A percentile compares a stretch with the other conserved stretches of the same genome.
phyloP scores from a whole-genome alignment of 1,140 invertebrate species.

The Eubasilissa regina region DNA sequence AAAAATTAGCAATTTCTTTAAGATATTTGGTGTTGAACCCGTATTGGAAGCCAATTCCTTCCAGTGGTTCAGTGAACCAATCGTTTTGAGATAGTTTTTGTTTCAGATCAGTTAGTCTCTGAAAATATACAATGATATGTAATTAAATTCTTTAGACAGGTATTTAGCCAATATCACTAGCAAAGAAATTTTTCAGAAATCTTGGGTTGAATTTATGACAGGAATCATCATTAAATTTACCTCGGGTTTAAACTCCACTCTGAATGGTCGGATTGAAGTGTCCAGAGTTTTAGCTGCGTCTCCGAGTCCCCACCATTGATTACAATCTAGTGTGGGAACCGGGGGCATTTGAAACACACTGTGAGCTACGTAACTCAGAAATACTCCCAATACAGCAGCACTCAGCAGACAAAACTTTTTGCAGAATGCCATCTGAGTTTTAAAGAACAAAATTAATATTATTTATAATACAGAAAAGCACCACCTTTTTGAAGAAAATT shows the following conservation, averaged over 20 bases:
- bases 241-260: slow-evolving; percentile 70
- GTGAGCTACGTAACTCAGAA: background rate
- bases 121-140: too few relatives aligned
- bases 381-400: background rate
- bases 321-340: slow-evolving; percentile 63
- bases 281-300: slow-evolving; percentile 62
- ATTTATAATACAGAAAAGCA: too few relatives aligned
- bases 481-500: too few relatives aligned
- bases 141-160: too few relatives aligned
- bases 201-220: too few relatives aligned
- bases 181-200: too few relatives aligned
- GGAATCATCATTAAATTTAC: too few relatives aligned
- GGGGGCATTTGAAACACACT: slow-evolving; percentile 53
- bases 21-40: slow-evolving; percentile 84
- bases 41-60: slow-evolving; percentile 82
- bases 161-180: too few relatives aligned
- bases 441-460: too few relatives aligned
- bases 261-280: slow-evolving; percentile 68
- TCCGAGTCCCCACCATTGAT: slow-evolving; percentile 72
- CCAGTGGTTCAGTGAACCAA: slow-evolving; percentile 74
- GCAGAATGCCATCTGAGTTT: slow-evolving; percentile 38
- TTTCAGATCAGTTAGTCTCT: slow-evolving; percentile 78
- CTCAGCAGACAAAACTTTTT: slow-evolving; percentile 1
- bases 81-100: slow-evolving; percentile 73
- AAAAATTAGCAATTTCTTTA: slow-evolving; percentile 78